A percentile compares a stretch with the other conserved stretches of the same genome.
These are phyloP conservation scores for Epistrophe grossulariae DNA, from an alignment of 2,888 invertebrate genomes.

Conservation along the genomic window DNA sequence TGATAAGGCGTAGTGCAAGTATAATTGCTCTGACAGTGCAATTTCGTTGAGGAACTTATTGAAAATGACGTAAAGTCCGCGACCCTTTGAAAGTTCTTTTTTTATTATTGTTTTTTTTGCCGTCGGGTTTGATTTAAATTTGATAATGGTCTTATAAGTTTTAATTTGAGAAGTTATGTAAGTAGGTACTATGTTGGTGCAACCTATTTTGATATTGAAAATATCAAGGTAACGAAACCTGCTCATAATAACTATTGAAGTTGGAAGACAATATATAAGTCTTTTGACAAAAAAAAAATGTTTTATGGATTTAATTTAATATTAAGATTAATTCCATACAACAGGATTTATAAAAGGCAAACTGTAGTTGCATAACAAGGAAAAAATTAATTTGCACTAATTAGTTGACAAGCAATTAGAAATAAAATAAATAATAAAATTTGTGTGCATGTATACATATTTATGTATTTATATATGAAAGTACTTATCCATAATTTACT, in stretches of 20 bases:
- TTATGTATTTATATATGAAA: too few relatives aligned
- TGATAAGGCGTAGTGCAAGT: not conserved
- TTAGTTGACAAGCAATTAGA: slow-evolving; percentile 20
- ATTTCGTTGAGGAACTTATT: slow-evolving; percentile 4
- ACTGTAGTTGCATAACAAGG: not conserved
- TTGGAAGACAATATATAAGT: not conserved
- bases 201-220: not conserved
- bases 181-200: not conserved
- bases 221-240: not conserved
- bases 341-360: not conserved
- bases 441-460: too few relatives aligned
- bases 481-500: not conserved
- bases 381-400: not conserved
- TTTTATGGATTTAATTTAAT: not conserved
- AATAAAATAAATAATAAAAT: not conserved
- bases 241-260: not conserved
- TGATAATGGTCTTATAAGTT: not conserved
- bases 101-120: not conserved
- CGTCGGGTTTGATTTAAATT: not conserved
- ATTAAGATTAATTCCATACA: not conserved
- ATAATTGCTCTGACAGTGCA: not conserved
- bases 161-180: not conserved
- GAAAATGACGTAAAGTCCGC: not conserved
- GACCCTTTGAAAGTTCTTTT: not conserved
- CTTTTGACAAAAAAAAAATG: too few relatives aligned